Evolutionary conservation across 2,113 vertebrate genomes (phyloP), one percentile per base, ranked within the genome.

Genomic region (Aythya baeri): DNA sequence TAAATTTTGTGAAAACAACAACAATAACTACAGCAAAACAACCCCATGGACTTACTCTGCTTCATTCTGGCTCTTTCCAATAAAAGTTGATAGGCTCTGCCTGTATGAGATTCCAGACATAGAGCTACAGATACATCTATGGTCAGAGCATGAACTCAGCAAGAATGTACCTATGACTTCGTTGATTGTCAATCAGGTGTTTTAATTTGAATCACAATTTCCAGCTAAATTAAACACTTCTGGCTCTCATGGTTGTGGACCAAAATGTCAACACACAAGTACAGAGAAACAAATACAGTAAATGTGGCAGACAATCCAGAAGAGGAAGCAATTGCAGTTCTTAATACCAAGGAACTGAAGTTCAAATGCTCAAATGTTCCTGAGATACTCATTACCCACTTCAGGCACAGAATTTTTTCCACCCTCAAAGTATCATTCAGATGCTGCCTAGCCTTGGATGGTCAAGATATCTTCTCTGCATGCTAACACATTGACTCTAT

Each of bases 1-100:
- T 13, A 68, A n/a, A 72, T 9, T 55, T 29, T 44, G 4, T 29
- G 29, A 58, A 88, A 88, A 14, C 26, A 70, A 29, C 27, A 5
- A 52, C 86, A 83, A 52, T 8, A 88, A 46, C 32, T 22, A 62
- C 34, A 92, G 58, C 17, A 86, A 88, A 92, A 61, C 70, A 78
- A 38, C 6, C 25, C 22, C 20, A 26, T 3, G 38, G 49, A 12
- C 52, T 36, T 67, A 36, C 58, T 41, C 36, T 55, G 12, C 36
- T 82, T 70, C 4, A 20, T 83, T 76, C 25, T 80, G 54, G 6
- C 29, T 77, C 3, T 41, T 94, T 89, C 57, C 23, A 78, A 2
- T 29, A 18, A 1, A 63, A 6, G 27, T 43, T 6, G 9, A 86
- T 41, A 13, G 41, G 32, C 63, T 21, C 21, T 13, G 22, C 11